Evolutionary conservation across 2,113 vertebrate species (phyloP).

Genomic region (Gopherus evgoodei): DNA sequence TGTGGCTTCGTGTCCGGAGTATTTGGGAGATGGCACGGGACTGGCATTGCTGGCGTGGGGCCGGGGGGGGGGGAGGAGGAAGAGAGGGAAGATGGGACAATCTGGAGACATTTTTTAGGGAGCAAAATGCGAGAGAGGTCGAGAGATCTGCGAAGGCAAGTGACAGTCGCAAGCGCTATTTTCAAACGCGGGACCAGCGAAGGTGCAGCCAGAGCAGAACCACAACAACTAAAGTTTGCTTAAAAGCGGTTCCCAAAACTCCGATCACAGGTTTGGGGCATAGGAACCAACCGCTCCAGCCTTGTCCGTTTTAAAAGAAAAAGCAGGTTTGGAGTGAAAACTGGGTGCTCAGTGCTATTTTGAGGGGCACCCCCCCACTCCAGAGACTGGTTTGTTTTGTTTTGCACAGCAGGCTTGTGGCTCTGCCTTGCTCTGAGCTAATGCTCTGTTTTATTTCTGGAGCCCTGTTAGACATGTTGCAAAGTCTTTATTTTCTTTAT

Average conservation of each 20-base stretch:
- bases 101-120: not conserved
- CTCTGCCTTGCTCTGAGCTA: not conserved
- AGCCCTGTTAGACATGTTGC: not conserved
- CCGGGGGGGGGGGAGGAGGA: not conserved
- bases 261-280: not conserved
- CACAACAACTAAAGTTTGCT: not conserved
- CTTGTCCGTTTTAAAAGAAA: not conserved
- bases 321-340: not conserved
- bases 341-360: not conserved
- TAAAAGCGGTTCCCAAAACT: not conserved
- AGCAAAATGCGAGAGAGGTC: no score
- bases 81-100: not conserved
- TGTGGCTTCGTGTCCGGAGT: not conserved
- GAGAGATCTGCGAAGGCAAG: not conserved
- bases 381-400: not conserved
- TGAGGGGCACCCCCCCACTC: not conserved
- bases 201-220: not conserved
- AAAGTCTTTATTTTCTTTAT: not conserved
- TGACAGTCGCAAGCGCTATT: not conserved
- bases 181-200: conserved; percentile 17
- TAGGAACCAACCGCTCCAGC: not conserved
- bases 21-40: no score
- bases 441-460: not conserved
- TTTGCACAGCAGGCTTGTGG: not conserved
- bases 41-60: not conserved